phyloP scores from a whole-genome alignment of 2,888 invertebrate genomes.

The Kuschelorhynchus macadamiae region DNA sequence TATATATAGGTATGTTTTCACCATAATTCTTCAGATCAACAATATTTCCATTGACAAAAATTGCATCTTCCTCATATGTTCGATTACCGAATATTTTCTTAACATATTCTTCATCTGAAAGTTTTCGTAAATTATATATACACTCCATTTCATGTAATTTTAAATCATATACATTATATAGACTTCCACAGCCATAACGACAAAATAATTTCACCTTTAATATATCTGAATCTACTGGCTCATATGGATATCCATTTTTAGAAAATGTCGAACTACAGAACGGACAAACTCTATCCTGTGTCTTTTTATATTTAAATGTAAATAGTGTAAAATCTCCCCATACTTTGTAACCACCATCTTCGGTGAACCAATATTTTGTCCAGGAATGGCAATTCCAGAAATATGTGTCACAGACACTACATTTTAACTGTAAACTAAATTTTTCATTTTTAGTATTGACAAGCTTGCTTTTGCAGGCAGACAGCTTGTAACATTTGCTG shows the following conservation, averaged over 20 bases:
- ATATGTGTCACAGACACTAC: not conserved
- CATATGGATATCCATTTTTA: too few species aligned
- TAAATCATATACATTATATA: not conserved
- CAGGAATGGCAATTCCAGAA: not conserved
- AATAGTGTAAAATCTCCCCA: too few species aligned
- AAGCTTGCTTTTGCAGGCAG: conserved; percentile 9
- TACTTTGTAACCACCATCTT: not conserved
- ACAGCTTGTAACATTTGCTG: not conserved
- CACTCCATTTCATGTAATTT: not conserved
- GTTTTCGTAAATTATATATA: not conserved
- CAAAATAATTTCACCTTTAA: not conserved
- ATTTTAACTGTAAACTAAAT: not conserved
- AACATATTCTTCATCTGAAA: not conserved
- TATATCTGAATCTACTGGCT: not conserved
- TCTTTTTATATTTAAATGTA: too few species aligned
- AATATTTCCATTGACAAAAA: conserved; percentile 3
- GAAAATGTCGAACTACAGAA: too few species aligned
- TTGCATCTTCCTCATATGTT: not conserved
- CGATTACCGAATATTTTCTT: conserved; percentile 4
- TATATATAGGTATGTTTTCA: not conserved
- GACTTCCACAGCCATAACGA: not conserved
- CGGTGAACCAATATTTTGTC: not conserved
- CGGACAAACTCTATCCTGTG: too few species aligned
- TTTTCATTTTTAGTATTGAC: not conserved
- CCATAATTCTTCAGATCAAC: not conserved